Percentiles rank a stretch among this genome's conserved stretches.
phyloP scores from a whole-genome alignment of 1,140 invertebrate species.

The Listronotus oregonensis region DNA sequence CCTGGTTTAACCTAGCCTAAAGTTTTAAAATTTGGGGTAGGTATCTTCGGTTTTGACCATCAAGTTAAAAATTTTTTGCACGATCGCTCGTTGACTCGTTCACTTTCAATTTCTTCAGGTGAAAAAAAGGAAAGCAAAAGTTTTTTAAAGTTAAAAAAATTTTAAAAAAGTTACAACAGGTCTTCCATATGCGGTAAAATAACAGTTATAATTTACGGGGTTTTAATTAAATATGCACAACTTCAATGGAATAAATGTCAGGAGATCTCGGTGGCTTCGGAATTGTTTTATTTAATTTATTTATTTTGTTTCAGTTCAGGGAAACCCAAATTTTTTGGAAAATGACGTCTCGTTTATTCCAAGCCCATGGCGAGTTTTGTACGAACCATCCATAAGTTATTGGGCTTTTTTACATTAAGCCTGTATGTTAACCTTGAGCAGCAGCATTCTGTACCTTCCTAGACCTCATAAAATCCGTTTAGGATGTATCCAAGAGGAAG shows the following conservation, averaged over 20 bases:
- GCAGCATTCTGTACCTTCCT: constrained; percentile 39
- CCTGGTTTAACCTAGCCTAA: too few relatives aligned
- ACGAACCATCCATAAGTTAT: constrained; percentile 93
- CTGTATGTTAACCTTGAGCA: constrained; percentile 82
- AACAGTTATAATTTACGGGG: too few relatives aligned
- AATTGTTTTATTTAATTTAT: too few relatives aligned
- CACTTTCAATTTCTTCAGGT: neutral
- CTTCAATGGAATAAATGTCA: too few relatives aligned
- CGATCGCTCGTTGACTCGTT: neutral
- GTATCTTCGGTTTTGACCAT: neutral
- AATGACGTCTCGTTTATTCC: constrained; percentile 71
- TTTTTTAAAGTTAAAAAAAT: neutral
- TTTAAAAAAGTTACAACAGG: too few relatives aligned
- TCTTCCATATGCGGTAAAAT: too few relatives aligned
- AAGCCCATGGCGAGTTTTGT: constrained; percentile 86
- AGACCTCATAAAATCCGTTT: constrained; percentile 48
- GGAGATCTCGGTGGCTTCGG: too few relatives aligned
- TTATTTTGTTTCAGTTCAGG: too few relatives aligned
- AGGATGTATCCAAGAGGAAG: constrained; percentile 58
- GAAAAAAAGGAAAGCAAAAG: neutral
- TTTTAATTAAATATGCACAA: too few relatives aligned
- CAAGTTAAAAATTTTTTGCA: constrained; percentile 1
- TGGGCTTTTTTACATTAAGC: constrained; percentile 79
- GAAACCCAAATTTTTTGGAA: neutral
- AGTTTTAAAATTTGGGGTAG: too few relatives aligned